Conservation (phyloP, 2,113 vertebrate genomes). For the Oplegnathus fasciatus region DNA sequence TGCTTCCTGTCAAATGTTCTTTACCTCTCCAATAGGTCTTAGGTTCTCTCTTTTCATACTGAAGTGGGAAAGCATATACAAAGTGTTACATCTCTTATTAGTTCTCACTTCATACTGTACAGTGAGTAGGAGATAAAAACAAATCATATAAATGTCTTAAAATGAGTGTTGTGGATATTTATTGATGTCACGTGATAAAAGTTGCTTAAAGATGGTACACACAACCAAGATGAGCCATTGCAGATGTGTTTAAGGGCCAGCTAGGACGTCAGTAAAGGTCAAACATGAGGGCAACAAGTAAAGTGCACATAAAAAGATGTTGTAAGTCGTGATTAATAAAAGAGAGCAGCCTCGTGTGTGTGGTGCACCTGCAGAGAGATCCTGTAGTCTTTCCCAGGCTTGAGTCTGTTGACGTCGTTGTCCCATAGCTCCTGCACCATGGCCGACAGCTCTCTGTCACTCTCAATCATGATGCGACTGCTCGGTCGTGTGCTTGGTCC, state of each 20-base stretch:
- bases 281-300: neutral
- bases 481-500: constrained; percentile 17
- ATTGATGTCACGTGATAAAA: neutral
- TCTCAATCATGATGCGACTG: constrained; percentile 77
- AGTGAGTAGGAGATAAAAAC: too few species aligned
- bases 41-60: too few species aligned
- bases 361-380: constrained; percentile 85
- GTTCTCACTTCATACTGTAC: too few species aligned
- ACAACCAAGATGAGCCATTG: neutral
- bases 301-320: neutral
- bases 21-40: too few species aligned
- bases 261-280: neutral
- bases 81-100: too few species aligned
- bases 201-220: neutral
- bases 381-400: constrained; percentile 86
- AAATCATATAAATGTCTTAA: neutral
- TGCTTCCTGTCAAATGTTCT: too few species aligned
- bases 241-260: neutral
- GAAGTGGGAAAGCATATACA: too few species aligned
- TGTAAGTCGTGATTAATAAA: neutral
- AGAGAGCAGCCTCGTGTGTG: neutral
- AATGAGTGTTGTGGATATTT: neutral
- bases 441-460: constrained; percentile 81
- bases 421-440: constrained; percentile 87
- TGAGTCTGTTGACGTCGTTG: constrained; percentile 84